A percentile compares a stretch with the other conserved stretches of the same genome.
These are phyloP conservation scores for Meiosimyza platycephala DNA, from an alignment of 2,888 invertebrate genomes.

Conservation along the genomic window DNA sequence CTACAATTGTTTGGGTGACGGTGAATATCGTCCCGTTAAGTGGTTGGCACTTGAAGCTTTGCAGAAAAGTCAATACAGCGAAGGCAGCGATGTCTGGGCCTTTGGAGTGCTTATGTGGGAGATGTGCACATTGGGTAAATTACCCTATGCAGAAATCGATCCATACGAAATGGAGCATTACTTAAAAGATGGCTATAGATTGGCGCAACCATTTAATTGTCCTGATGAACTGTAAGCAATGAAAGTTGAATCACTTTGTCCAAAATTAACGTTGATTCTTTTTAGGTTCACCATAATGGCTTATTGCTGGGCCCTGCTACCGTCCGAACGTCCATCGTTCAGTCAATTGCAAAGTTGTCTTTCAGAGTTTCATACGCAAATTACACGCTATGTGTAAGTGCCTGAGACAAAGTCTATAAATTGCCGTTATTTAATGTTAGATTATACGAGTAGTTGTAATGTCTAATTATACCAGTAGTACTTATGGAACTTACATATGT, in stretches of 20 bases:
- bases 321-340: slow-evolving; percentile 86
- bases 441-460: too few species aligned
- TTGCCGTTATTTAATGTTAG: too few species aligned
- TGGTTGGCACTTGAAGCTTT: slow-evolving; percentile 93
- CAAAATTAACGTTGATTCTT: slow-evolving; percentile 41
- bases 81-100: slow-evolving; percentile 95
- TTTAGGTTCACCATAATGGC: slow-evolving; percentile 89
- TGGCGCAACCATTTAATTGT: slow-evolving; percentile 92
- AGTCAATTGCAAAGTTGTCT: slow-evolving; percentile 85
- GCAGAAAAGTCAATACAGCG: slow-evolving; percentile 82
- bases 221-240: slow-evolving; percentile 93
- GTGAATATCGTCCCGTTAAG: slow-evolving; percentile 92
- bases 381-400: slow-evolving; percentile 83
- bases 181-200: slow-evolving; percentile 89
- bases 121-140: slow-evolving; percentile 87
- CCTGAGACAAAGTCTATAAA: too few species aligned
- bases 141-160: slow-evolving; percentile 91
- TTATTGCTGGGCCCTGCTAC: slow-evolving; percentile 90
- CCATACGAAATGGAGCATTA: slow-evolving; percentile 91
- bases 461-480: too few species aligned
- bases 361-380: slow-evolving; percentile 86
- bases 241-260: not conserved
- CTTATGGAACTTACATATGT: too few species aligned
- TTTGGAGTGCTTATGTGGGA: slow-evolving; percentile 96
- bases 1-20: slow-evolving; percentile 93